phyloP scores from a whole-genome alignment of 1,140 invertebrate genomes.

The Penaeus chinensis region DNA sequence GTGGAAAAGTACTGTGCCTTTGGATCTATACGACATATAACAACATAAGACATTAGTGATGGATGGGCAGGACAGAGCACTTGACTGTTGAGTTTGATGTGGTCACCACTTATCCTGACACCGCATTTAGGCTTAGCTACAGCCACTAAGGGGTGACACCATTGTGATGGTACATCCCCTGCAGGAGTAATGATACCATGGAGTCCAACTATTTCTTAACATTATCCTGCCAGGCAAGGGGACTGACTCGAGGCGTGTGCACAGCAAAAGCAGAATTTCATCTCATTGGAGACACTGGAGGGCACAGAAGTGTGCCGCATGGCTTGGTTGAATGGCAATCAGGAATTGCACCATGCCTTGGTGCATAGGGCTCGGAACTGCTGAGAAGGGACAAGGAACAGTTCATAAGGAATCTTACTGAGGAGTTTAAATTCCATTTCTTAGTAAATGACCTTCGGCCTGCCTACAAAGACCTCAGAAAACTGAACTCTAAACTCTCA shows the following conservation, averaged over 20 bases:
- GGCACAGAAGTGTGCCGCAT: too few species aligned
- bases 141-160: neutral
- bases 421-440: too few species aligned
- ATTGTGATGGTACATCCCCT: neutral
- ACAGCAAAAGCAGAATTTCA: too few species aligned
- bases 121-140: neutral
- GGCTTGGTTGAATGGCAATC: too few species aligned
- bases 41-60: neutral
- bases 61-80: neutral
- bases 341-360: too few species aligned
- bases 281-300: too few species aligned
- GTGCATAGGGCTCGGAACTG: too few species aligned
- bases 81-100: slow-evolving; percentile 6
- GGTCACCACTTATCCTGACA: neutral
- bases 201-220: neutral
- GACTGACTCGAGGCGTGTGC: neutral
- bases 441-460: too few species aligned
- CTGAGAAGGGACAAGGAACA: too few species aligned
- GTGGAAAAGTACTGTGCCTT: neutral
- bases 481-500: too few species aligned
- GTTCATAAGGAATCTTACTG: too few species aligned
- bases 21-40: neutral
- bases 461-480: too few species aligned
- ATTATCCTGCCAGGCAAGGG: neutral
- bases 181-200: neutral